phyloP scores from a whole-genome alignment of 2,797 vertebrate genomes.

The Lacerta viridis region DNA sequence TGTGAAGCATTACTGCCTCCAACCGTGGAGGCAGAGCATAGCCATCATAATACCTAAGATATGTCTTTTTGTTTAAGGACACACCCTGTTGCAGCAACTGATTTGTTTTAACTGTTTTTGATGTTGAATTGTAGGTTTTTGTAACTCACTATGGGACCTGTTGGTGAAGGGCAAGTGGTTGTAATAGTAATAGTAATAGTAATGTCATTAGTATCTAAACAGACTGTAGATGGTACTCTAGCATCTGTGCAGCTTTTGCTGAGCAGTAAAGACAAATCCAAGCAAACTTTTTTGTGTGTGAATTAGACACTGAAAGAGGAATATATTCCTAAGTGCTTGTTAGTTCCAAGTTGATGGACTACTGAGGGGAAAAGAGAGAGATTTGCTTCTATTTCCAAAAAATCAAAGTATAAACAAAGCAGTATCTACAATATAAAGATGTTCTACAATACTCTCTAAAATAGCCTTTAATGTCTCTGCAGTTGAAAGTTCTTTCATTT shows the following conservation, averaged over 20 bases:
- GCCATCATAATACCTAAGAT: no score
- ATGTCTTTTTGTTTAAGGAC: not conserved
- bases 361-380: conserved; percentile 45
- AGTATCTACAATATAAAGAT: conserved; percentile 57
- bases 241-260: conserved; percentile 13
- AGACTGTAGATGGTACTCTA: conserved; percentile 30
- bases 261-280: not conserved
- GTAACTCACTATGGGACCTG: no score
- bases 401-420: conserved; percentile 53
- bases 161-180: no score
- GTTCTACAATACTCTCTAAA: conserved; percentile 63
- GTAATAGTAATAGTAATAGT: no score
- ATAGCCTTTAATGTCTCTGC: conserved; percentile 51
- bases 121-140: no score
- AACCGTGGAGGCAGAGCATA: no score
- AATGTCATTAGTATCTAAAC: fast-evolving
- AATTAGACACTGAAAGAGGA: conserved; percentile 44
- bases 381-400: conserved; percentile 44
- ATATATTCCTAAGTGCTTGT: conserved; percentile 23
- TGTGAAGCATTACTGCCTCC: no score
- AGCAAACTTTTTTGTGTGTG: not conserved
- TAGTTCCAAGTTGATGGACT: conserved; percentile 57
- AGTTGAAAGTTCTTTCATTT: conserved; percentile 63
- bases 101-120: no score
- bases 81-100: not conserved